Percentiles rank a stretch among this genome's conserved stretches.
phyloP scores from a whole-genome alignment of 2,113 vertebrate genomes.

The Bostrychus sinensis region DNA sequence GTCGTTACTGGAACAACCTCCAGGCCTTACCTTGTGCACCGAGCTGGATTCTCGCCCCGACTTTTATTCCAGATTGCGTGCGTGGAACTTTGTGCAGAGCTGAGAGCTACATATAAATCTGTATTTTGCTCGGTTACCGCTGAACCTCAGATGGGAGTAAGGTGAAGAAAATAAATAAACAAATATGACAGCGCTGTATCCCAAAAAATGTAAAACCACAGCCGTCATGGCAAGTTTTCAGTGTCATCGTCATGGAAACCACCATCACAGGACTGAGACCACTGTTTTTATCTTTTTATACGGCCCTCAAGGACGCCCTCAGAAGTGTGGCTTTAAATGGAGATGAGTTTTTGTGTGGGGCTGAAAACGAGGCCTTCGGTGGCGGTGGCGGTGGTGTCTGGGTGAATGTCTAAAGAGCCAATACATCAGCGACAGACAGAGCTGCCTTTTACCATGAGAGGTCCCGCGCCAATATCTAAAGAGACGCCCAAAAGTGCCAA shows the following conservation, averaged over 20 bases:
- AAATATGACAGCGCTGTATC: slow-evolving; percentile 22
- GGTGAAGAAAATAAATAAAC: not conserved
- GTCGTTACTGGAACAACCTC: no score
- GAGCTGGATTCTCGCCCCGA: no score
- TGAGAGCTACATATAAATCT: not conserved
- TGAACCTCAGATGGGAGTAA: not conserved
- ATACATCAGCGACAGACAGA: no score
- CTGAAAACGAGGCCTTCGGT: not conserved
- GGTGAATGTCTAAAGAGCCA: no score
- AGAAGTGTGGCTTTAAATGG: not conserved
- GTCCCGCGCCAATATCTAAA: no score
- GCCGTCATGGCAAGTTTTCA: slow-evolving; percentile 5
- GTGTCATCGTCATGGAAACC: slow-evolving; percentile 48
- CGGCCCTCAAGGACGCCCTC: not conserved
- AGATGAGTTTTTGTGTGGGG: not conserved
- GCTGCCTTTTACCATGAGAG: no score
- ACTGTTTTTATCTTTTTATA: slow-evolving; percentile 19
- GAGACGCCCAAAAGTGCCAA: no score
- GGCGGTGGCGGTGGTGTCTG: no score
- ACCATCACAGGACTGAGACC: slow-evolving; percentile 22
- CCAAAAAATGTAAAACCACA: slow-evolving; percentile 27
- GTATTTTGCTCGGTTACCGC: not conserved
- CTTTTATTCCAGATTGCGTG: no score
- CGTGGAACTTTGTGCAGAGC: no score
- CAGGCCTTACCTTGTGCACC: no score